Evolutionary conservation across 1,140 invertebrate genomes (phyloP).

Genomic region (Limonius californicus): DNA sequence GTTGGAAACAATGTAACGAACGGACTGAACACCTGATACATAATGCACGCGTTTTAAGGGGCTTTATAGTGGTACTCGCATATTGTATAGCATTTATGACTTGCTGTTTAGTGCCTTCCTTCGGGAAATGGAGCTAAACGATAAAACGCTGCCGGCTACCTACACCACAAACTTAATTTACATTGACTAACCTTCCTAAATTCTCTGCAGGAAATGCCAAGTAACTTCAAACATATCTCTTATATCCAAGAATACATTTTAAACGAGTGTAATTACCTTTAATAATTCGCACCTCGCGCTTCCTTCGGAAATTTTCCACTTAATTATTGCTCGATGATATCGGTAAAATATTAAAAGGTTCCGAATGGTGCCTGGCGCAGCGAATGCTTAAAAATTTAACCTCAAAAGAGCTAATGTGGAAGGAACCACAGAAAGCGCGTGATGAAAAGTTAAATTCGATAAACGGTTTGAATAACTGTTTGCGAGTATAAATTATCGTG

Average conservation of each 20-base stretch:
- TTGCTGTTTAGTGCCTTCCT: slow-evolving; percentile 28
- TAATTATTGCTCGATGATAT: no score
- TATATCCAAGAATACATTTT: no score
- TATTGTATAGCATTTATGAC: slow-evolving; percentile 36
- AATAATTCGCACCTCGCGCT: no score
- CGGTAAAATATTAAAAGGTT: no score
- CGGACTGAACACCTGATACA: slow-evolving; percentile 29
- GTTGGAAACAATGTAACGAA: slow-evolving; percentile 27
- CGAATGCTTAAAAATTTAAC: no score
- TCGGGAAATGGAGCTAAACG: slow-evolving; percentile 31
- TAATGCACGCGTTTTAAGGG: slow-evolving; percentile 34
- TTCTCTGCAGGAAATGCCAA: neutral
- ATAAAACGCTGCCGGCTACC: slow-evolving; percentile 30
- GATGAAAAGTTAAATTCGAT: no score
- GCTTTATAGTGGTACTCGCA: slow-evolving; percentile 30
- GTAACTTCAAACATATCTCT: no score
- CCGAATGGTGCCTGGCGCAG: no score
- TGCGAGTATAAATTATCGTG: neutral
- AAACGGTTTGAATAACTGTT: slow-evolving; percentile 2
- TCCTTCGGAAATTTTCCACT: no score
- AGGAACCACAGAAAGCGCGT: no score
- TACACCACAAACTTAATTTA: slow-evolving; percentile 30
- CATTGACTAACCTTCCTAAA: slow-evolving; percentile 20
- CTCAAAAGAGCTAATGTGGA: no score
- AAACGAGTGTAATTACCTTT: no score